Conservation (phyloP, 2,113 vertebrate genomes). For the Centrocercus urophasianus region DNA sequence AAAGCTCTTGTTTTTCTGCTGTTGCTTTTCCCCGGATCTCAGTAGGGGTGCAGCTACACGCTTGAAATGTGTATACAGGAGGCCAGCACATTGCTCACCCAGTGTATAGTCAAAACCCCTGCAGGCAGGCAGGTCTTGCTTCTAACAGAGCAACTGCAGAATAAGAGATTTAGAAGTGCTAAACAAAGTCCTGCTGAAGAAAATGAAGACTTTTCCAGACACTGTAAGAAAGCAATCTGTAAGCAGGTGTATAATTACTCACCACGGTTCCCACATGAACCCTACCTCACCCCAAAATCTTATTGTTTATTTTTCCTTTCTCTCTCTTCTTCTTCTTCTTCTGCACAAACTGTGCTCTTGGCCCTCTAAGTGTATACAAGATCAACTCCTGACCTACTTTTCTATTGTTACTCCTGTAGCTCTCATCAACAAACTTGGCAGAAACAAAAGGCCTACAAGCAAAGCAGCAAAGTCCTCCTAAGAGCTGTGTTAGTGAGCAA, state of each 20-base stretch:
- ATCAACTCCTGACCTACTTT: slow-evolving; percentile 59
- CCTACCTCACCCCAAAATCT: not conserved
- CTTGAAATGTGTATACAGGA: not conserved
- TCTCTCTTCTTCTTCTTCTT: not conserved
- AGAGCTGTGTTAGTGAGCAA: slow-evolving; percentile 32
- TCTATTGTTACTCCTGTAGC: slow-evolving; percentile 26
- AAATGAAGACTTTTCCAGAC: not conserved
- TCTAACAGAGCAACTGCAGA: not conserved
- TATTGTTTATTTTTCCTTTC: not conserved
- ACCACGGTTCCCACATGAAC: not conserved
- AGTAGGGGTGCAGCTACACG: slow-evolving; percentile 22
- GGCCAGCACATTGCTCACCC: slow-evolving; percentile 11
- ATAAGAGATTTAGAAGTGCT: not conserved
- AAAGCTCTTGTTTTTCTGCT: slow-evolving; percentile 21
- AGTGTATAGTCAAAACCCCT: not conserved
- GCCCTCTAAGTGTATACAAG: slow-evolving; percentile 28
- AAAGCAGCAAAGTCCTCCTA: not conserved
- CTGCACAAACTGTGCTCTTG: not conserved
- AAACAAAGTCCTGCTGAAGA: slow-evolving; percentile 13
- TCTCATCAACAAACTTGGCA: slow-evolving; percentile 56
- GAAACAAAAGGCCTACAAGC: slow-evolving; percentile 19
- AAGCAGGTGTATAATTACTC: not conserved
- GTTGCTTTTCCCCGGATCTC: slow-evolving; percentile 30
- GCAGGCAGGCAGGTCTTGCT: not conserved
- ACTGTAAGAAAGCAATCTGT: not conserved